Percentiles rank a stretch among this genome's conserved stretches.
Conservation (phyloP, 2,888 invertebrate species). For the Autographa pulchrina region DNA sequence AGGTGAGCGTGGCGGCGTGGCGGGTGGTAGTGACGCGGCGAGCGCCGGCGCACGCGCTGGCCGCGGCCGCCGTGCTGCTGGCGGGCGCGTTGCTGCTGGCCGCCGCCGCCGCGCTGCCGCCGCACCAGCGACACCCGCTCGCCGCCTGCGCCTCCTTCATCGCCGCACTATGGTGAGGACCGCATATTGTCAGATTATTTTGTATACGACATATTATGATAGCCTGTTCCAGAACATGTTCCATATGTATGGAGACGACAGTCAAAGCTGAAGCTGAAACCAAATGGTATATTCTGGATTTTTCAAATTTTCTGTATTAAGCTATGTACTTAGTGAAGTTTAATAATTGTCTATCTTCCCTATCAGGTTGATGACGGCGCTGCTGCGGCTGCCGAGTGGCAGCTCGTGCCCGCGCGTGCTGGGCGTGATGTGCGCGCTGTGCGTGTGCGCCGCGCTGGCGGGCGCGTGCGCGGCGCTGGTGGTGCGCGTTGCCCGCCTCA, state of each 20-base stretch:
- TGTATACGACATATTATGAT: neutral
- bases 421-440: conserved; percentile 63
- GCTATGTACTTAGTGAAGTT: no score
- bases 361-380: conserved; percentile 74
- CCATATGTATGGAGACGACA: no score
- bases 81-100: conserved; percentile 67
- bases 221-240: neutral
- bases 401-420: conserved; percentile 63
- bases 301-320: no score
- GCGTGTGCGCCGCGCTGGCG: conserved; percentile 66
- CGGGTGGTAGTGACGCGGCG: conserved; percentile 68
- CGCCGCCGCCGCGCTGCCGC: conserved; percentile 71
- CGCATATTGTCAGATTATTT: no score
- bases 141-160: conserved; percentile 76
- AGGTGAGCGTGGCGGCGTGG: conserved; percentile 64
- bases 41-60: conserved; percentile 72
- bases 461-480: conserved; percentile 69
- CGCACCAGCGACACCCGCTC: conserved; percentile 70
- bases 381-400: conserved; percentile 70
- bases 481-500: conserved; percentile 63
- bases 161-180: conserved; percentile 74
- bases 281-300: no score
- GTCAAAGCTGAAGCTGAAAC: no score
- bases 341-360: no score
- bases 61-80: conserved; percentile 65